A percentile compares a stretch with the other conserved stretches of the same genome.
These are phyloP conservation scores for Chlamydotis undulata DNA, from an alignment of 2,113 vertebrate genomes.

Conservation along the genomic window DNA sequence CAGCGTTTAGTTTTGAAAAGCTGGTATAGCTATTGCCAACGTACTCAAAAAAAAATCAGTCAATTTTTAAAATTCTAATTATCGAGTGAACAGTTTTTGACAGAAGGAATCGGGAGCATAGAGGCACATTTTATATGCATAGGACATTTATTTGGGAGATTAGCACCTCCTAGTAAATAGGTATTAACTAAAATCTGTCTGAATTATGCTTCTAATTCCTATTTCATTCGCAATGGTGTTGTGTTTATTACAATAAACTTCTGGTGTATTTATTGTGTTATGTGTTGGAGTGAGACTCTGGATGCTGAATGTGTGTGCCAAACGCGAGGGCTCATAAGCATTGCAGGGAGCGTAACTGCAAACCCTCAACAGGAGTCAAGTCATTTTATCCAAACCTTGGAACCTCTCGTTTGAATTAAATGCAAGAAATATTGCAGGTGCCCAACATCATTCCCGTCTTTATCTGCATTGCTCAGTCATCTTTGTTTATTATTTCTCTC, in stretches of 20 bases:
- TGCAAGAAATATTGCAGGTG: neutral
- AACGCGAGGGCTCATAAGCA: neutral
- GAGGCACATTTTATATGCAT: neutral
- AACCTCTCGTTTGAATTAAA: neutral
- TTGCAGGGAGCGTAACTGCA: neutral
- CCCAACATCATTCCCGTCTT: neutral
- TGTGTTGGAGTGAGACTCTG: neutral
- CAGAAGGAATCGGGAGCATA: neutral
- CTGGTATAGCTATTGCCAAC: neutral
- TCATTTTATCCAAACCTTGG: neutral
- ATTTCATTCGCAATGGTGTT: slow-evolving; percentile 22
- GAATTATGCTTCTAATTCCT: slow-evolving; percentile 61
- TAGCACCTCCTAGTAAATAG: slow-evolving; percentile 50
- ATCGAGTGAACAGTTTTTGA: neutral
- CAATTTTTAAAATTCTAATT: slow-evolving; percentile 28
- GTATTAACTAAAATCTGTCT: slow-evolving; percentile 60
- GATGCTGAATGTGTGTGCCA: neutral
- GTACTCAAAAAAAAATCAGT: neutral
- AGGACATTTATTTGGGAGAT: slow-evolving; percentile 27
- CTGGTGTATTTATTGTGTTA: slow-evolving; percentile 28
- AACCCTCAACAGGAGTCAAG: neutral
- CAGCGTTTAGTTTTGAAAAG: neutral
- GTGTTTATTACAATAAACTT: slow-evolving; percentile 40
- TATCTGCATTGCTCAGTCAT: neutral
- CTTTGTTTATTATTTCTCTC: neutral